These are phyloP conservation scores for Mimachlamys varia DNA, from an alignment of 2,888 invertebrate genomes.

Conservation along the genomic window DNA sequence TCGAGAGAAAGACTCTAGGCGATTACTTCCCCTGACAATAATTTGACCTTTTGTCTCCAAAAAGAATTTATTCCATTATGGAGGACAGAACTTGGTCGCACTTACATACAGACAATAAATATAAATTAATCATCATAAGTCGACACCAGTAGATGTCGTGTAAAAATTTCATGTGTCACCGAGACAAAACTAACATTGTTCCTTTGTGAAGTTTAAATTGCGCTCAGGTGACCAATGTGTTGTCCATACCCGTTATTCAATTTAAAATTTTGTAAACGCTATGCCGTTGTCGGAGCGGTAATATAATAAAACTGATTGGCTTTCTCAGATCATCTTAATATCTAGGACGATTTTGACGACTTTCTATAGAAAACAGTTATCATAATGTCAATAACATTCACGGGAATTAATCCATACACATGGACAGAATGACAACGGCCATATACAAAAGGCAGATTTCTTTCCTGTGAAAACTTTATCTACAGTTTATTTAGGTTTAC, in stretches of 20 bases:
- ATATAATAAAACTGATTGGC: neutral
- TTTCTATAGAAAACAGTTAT: neutral
- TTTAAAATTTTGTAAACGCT: neutral
- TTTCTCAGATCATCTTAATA: neutral
- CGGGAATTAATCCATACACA: neutral
- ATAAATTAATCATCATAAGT: neutral
- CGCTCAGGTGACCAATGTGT: neutral
- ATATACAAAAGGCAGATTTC: neutral
- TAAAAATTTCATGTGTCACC: neutral
- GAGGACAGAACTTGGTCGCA: neutral
- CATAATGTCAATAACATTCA: neutral
- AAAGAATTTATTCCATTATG: no score
- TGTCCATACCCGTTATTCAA: neutral
- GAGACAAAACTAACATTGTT: neutral
- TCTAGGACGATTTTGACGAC: neutral
- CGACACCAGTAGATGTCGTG: neutral
- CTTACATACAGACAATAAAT: neutral
- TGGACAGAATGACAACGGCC: neutral
- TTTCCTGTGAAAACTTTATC: neutral
- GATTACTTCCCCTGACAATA: no score
- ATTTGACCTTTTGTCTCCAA: no score
- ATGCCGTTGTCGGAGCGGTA: neutral
- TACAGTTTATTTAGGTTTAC: neutral
- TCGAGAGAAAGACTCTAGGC: no score
- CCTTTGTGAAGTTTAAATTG: neutral